These are phyloP conservation scores for Campopleginae sp. DNA, from an alignment of 2,888 invertebrate genomes.

Conservation along the genomic window DNA sequence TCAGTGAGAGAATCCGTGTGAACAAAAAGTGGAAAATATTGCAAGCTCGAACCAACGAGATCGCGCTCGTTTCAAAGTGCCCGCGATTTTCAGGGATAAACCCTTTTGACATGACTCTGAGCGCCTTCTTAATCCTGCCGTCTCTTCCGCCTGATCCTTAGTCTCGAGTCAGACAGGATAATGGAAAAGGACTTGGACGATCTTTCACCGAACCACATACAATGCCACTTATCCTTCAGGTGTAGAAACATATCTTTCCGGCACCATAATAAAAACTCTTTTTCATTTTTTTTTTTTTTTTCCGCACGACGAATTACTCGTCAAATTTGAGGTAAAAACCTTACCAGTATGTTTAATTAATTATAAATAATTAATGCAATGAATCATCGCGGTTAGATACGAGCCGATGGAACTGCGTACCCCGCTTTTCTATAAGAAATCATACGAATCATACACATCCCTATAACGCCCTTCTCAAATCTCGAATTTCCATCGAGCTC, in stretches of 20 bases:
- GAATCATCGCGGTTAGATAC: neutral
- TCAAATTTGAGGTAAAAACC: neutral
- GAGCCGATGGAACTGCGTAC: neutral
- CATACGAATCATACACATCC: neutral
- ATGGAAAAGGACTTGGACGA: slow-evolving; percentile 16
- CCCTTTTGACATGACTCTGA: slow-evolving; percentile 61
- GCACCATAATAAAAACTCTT: neutral
- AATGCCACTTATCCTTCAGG: slow-evolving; percentile 7
- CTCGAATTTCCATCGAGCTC: neutral
- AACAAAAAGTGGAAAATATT: slow-evolving; percentile 22
- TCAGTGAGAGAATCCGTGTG: slow-evolving; percentile 19
- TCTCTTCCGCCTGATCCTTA: slow-evolving; percentile 50
- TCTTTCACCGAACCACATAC: neutral
- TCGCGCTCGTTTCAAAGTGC: slow-evolving; percentile 40
- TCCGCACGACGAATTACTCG: neutral
- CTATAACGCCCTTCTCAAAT: neutral
- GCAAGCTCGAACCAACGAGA: slow-evolving; percentile 16
- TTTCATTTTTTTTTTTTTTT: neutral
- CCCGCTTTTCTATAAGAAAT: neutral
- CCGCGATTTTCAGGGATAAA: slow-evolving; percentile 63
- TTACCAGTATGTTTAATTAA: neutral
- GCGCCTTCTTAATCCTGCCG: slow-evolving; percentile 52
- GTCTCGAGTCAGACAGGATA: slow-evolving; percentile 49
- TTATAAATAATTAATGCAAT: neutral
- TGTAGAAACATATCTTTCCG: slow-evolving; percentile 13